Evolutionary conservation across 53 echinoderm and acorn worm species (phyloP), one percentile per base, ranked within the genome.

Genomic region (Hippasteria phrygiana): DNA sequence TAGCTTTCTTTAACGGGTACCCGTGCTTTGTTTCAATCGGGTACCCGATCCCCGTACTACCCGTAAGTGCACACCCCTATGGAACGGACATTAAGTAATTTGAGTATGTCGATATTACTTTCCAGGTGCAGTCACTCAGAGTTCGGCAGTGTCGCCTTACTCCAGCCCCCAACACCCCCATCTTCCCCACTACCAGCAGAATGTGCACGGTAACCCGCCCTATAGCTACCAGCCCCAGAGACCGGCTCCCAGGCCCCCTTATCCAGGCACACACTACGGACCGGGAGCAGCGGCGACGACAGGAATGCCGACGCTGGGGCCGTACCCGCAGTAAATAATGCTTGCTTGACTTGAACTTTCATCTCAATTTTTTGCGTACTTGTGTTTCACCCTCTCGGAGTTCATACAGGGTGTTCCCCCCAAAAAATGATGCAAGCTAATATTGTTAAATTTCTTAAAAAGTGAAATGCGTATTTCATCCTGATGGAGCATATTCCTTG

Each of bases 301-400:
- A 35, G 2, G 46, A 4, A 80, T 80, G 79, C 90, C 90, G 0
- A 90, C 90, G 2, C 73, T 90, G 29, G 90, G 90, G 2, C 41
- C 90, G 2, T 90, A 90, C 56, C 90, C 90, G 4, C 72, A 82
- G 7, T 90, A 72, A 73, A 72, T n/a, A n/a, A n/a, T 55, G 39
- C 45, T 45, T 20, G 75, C 20, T 14, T 0, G n/a, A n/a, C n/a
- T n/a, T n/a, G n/a, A n/a, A n/a, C n/a, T n/a, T n/a, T n/a, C n/a
- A n/a, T n/a, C n/a, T n/a, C n/a, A n/a, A n/a, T n/a, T n/a, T n/a
- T n/a, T n/a, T n/a, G n/a, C n/a, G n/a, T n/a, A n/a, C n/a, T n/a
- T n/a, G n/a, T n/a, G n/a, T n/a, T n/a, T n/a, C n/a, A n/a, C n/a
- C n/a, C n/a, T n/a, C n/a, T n/a, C n/a, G n/a, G n/a, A n/a, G n/a